phyloP scores from a whole-genome alignment of 2,113 vertebrate species.

The Leptobrachium ailaonicum region DNA sequence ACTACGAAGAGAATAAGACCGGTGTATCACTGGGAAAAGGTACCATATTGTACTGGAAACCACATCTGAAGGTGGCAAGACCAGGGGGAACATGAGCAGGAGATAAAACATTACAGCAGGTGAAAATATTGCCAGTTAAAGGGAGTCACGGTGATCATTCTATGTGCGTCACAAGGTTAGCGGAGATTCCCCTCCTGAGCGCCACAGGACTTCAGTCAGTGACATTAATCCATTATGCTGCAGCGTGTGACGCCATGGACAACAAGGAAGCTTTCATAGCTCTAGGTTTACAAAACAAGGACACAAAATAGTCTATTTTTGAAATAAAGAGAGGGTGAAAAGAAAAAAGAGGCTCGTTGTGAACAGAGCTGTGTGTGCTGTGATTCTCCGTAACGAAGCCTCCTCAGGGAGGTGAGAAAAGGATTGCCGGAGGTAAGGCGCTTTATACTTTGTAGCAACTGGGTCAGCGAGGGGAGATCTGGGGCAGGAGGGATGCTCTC shows the following conservation, averaged over 20 bases:
- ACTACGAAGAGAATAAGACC: no score
- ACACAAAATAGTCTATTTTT: not conserved
- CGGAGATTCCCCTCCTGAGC: no score
- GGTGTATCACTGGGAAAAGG: no score
- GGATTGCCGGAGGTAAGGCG: conserved; percentile 33
- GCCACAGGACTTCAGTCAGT: not conserved
- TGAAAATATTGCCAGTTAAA: no score
- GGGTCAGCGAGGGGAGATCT: conserved; percentile 31
- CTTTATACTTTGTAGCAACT: conserved; percentile 47
- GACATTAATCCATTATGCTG: not conserved
- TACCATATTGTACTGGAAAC: no score
- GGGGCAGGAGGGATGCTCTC: conserved; percentile 14
- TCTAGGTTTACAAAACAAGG: conserved; percentile 1
- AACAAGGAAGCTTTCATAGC: not conserved
- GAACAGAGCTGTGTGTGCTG: conserved; percentile 25
- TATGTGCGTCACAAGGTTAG: no score
- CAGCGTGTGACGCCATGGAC: not conserved
- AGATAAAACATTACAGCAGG: no score
- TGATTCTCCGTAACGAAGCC: conserved; percentile 32
- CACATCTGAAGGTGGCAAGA: no score
- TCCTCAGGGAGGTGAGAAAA: conserved; percentile 31
- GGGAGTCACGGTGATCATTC: no score
- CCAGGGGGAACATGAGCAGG: no score
- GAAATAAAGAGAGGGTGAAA: not conserved
- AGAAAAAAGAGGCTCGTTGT: conserved; percentile 7